Percentiles rank a stretch among this genome's conserved stretches.
Evolutionary conservation across 2,113 vertebrate genomes (phyloP).

Genomic region (Lepus americanus): DNA sequence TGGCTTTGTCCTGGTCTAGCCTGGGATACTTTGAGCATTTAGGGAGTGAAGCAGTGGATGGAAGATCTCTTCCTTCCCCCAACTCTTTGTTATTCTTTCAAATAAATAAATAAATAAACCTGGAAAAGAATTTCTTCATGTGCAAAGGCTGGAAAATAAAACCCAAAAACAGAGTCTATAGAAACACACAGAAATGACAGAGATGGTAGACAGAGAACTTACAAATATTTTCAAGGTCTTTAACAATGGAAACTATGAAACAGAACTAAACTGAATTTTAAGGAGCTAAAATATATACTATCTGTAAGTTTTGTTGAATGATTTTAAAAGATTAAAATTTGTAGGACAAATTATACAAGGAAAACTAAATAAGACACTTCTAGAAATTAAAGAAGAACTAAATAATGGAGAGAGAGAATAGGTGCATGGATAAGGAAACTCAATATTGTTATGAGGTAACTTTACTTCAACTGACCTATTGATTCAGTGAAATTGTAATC

Average conservation of each 20-base stretch:
- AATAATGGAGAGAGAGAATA: neutral
- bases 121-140: neutral
- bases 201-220: neutral
- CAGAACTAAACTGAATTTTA: neutral
- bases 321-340: slow-evolving; percentile 1
- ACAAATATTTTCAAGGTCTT: neutral
- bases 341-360: neutral
- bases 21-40: no score
- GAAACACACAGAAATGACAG: neutral
- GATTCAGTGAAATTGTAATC: neutral
- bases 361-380: neutral
- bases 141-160: neutral
- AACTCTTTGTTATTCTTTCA: no score
- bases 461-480: neutral
- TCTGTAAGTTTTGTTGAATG: neutral
- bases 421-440: neutral
- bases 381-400: neutral
- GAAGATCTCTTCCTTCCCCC: no score
- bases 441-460: neutral
- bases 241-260: neutral
- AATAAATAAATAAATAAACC: no score
- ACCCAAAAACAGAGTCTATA: neutral
- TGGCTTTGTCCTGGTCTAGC: no score
- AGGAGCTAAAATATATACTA: neutral
- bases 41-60: no score